phyloP scores from a whole-genome alignment of 2,113 vertebrate genomes.

The Suncus etruscus region DNA sequence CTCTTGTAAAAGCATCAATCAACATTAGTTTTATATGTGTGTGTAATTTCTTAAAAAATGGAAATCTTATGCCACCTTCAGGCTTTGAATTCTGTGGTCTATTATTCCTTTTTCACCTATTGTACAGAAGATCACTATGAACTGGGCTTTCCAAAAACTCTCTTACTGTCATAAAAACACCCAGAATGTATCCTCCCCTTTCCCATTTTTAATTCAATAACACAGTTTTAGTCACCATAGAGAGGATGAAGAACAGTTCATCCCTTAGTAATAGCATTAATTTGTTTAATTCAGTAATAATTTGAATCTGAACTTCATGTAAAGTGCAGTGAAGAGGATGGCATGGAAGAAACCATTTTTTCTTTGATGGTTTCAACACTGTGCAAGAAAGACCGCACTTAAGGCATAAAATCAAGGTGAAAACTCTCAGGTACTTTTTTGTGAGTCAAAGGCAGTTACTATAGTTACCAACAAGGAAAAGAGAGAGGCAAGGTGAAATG shows the following conservation, averaged over 20 bases:
- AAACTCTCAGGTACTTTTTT: background rate
- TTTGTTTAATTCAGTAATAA: background rate
- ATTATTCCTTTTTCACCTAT: background rate
- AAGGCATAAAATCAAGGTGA: background rate
- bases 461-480: background rate
- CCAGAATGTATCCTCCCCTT: no score
- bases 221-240: accelerated
- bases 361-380: background rate
- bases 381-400: background rate
- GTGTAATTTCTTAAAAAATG: background rate
- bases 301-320: background rate
- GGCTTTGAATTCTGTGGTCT: background rate
- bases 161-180: background rate
- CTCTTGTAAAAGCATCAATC: background rate
- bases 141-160: background rate
- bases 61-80: no score
- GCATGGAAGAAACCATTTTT: background rate
- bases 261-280: background rate
- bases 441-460: background rate
- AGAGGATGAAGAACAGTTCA: accelerated
- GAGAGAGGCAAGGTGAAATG: background rate
- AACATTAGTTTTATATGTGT: background rate
- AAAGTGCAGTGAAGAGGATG: background rate
- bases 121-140: background rate
- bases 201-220: no score